Conservation (phyloP, 2,113 vertebrate genomes). For the Probosciger aterrimus region DNA sequence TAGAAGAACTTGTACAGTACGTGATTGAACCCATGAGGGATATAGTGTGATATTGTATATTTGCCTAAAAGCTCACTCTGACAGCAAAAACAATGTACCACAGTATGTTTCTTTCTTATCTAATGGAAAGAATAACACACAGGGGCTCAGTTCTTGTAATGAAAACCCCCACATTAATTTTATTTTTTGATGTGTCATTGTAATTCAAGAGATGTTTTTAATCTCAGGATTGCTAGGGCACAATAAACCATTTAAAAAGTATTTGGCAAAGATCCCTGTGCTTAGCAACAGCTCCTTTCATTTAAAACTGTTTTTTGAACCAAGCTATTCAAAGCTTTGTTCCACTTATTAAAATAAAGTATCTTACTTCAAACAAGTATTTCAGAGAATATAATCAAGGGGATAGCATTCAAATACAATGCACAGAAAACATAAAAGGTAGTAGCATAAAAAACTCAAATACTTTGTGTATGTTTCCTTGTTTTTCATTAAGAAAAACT, state of each 20-base stretch:
- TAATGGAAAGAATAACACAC: constrained; percentile 81
- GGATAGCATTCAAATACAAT: constrained; percentile 60
- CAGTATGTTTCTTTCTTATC: constrained; percentile 71
- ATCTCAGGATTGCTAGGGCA: constrained; percentile 79
- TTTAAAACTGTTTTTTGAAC: constrained; percentile 75
- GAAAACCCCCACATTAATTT: constrained; percentile 80
- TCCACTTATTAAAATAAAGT: constrained; percentile 78
- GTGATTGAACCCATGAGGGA: constrained; percentile 63
- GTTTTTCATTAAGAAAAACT: constrained; percentile 44
- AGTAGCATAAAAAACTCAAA: constrained; percentile 35
- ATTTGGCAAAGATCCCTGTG: constrained; percentile 76
- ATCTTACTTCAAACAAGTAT: constrained; percentile 72
- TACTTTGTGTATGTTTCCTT: constrained; percentile 38
- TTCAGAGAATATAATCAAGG: constrained; percentile 63
- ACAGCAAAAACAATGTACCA: constrained; percentile 73
- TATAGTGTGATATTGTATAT: constrained; percentile 73
- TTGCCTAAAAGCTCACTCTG: constrained; percentile 76
- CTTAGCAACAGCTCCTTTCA: constrained; percentile 72
- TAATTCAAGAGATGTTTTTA: constrained; percentile 86
- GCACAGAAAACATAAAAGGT: constrained; percentile 62
- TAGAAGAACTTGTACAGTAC: constrained; percentile 44
- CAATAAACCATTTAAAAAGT: constrained; percentile 82
- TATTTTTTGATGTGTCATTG: constrained; percentile 82
- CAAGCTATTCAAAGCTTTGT: constrained; percentile 74
- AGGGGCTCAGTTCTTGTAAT: constrained; percentile 78